Base-by-base conservation (phyloP, 2,113 vertebrate genomes). In the Erythrocercus mccallii region DNA sequence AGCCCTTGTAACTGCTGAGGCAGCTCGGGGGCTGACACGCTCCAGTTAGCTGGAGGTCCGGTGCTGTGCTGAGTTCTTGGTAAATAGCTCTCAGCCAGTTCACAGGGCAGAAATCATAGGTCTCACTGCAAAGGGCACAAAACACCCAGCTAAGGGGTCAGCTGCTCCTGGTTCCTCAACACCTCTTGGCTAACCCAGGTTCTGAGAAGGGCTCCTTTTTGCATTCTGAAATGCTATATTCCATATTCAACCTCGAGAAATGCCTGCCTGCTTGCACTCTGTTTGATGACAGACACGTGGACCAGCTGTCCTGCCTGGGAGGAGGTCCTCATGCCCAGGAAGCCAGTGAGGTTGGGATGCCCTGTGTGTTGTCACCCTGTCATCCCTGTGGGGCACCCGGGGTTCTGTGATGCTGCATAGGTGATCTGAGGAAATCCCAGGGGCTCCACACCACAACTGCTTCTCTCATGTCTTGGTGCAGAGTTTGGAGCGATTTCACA, bases 131-230 rank as follows among this genome's bases (percentile, higher is more conserved):
- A 84, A 68, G 35, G 20, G 27, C 13, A 66, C 54, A 71, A 73
- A 82, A 15, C 31, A 35, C 44, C 24, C 47, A 31, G 47, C 71
- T 38, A 15, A 45, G 30, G 28, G 9, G 2, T 71, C 42, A 48
- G 48, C 38, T 54, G 30, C 70, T 33, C 62, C 62, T 0, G 3
- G 14, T 40, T 86, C 58, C 38, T 82, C 0, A 0, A 45, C 21
- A 33, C 15, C 13, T 82, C 81, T 73, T 3, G 2, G 31, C 40
- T 33, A 4, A 2, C n/a, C 19, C 0, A 0, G 28, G 2, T 61
- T 79, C 57, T 50, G 40, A 38, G 80, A 62, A 73, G 19, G 35
- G 33, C 40, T 83, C 28, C 30, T 68, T 71, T 78, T 71, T 56
- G 44, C 2, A 1, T 9, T 30, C 48, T 57, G 50, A 92, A 90